Base-by-base conservation (phyloP, 2,797 vertebrate genomes). In the Malurus leucopterus region DNA sequence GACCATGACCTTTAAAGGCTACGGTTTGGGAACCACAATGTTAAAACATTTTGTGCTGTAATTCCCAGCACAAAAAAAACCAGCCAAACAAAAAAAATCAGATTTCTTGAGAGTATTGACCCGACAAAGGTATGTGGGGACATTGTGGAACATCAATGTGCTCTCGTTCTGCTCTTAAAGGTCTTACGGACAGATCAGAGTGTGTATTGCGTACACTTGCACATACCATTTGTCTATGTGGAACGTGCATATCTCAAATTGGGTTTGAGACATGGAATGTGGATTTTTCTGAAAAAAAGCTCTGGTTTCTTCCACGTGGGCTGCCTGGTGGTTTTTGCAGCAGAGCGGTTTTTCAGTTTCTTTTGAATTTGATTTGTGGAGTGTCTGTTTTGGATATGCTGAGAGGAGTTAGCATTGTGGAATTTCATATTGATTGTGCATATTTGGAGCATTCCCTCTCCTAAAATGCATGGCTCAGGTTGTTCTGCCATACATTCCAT, bases 251-350 rank as follows among this genome's bases (percentile, higher is more conserved):
- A 54, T 89, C 43, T 88, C 3, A 18, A 34, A 49, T 18, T 23
- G 74, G 77, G 43, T 76, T 90, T 88, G 87, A 88, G 70, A 84
- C 54, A 40, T 76, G 76, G 74, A 82, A 82, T 61, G 50, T 81
- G 53, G 29, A 34, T 50, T 89, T 74, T 53, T 58, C 15, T 81
- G 38, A 67, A 82, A 67, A 67, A 82, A 79, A 53, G 2, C 15
- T 24, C 15, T 50, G 1, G 6, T 75, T 46, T 83, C 57, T 81
- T 61, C 58, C 27, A 32, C n/a, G 11, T 22, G 63, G 75, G 8
- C 69, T 88, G 67, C 15, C 20, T 2, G 0, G 2, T 84, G 68
- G 29, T 16, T 50, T 86, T 93, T 91, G 61, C 83, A 85, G 16
- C 9, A 47, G 54, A 74, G 27, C 0, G 2, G 15, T 69, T 85